Evolutionary conservation across 2,797 vertebrate species (phyloP).

Genomic region (Amphiprion clarkii): DNA sequence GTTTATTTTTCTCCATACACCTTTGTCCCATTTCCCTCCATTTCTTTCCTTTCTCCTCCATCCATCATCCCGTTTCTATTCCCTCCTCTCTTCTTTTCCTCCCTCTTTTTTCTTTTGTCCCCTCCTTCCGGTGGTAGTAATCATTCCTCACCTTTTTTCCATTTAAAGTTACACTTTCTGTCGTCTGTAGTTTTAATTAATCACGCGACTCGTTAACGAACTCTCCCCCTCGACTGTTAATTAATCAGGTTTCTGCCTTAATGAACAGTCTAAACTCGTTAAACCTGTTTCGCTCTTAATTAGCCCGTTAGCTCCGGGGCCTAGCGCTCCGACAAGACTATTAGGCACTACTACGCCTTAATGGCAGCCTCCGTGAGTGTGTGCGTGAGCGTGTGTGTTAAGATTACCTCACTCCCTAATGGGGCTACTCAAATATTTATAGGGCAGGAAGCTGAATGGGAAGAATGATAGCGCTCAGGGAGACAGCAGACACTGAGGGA

Average conservation of each 20-base stretch:
- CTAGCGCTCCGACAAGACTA: conserved; percentile 57
- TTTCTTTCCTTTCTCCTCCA: not conserved
- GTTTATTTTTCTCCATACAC: not conserved
- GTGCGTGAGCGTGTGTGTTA: conserved; percentile 39
- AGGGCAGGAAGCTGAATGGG: conserved; percentile 74
- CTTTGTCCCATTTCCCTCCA: not conserved
- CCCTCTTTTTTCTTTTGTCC: not conserved
- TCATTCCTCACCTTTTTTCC: conserved; percentile 65
- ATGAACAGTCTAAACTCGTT: conserved; percentile 80
- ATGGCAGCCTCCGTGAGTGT: conserved; percentile 38
- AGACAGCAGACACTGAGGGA: conserved; percentile 63
- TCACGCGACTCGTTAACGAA: conserved; percentile 69
- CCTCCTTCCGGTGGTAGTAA: conserved; percentile 21
- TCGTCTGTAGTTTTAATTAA: conserved; percentile 66
- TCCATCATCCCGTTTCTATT: not conserved
- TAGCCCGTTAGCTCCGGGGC: conserved; percentile 75
- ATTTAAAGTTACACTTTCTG: conserved; percentile 71
- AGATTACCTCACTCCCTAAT: conserved; percentile 76
- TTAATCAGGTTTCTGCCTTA: conserved; percentile 78
- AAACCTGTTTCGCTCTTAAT: conserved; percentile 80
- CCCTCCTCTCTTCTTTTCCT: not conserved
- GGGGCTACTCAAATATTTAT: conserved; percentile 81
- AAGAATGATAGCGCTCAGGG: conserved; percentile 70
- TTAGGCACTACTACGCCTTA: conserved; percentile 65
- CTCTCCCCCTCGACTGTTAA: conserved; percentile 60